Evolutionary conservation across 2,797 vertebrate species (phyloP).

Genomic region (Numenius phaeopus): DNA sequence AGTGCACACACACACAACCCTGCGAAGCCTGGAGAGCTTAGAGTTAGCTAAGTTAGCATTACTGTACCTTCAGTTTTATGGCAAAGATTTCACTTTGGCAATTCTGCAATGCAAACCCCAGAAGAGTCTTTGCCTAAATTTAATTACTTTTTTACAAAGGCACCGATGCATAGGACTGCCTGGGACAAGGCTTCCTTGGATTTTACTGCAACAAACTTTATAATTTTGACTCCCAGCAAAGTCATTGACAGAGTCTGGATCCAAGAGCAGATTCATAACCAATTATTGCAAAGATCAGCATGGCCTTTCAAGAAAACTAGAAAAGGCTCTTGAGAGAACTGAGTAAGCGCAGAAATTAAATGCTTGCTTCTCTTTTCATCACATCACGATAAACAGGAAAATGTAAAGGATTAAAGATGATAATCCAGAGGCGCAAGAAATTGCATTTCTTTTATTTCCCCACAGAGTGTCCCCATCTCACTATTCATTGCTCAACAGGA

Average conservation of each 20-base stretch:
- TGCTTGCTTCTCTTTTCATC: neutral
- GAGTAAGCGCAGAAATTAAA: neutral
- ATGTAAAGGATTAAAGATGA: neutral
- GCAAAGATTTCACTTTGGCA: neutral
- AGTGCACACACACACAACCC: neutral
- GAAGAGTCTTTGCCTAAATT: neutral
- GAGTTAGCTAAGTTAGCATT: neutral
- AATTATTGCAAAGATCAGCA: neutral
- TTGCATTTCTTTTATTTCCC: constrained; percentile 55
- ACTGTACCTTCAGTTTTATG: neutral
- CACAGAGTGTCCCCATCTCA: constrained; percentile 50
- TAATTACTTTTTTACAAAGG: neutral
- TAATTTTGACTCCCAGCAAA: neutral
- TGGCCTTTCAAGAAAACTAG: neutral
- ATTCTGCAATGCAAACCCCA: neutral
- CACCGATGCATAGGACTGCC: neutral
- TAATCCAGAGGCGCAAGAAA: neutral
- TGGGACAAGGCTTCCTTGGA: neutral
- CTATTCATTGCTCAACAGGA: neutral
- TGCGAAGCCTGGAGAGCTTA: neutral
- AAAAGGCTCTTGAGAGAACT: neutral
- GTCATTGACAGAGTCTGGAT: neutral
- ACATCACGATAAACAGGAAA: neutral
- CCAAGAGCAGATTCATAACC: neutral
- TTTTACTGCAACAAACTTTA: neutral